These are phyloP conservation scores for Lutjanus argentimaculatus DNA, from an alignment of 2,797 vertebrate species.

Conservation along the genomic window DNA sequence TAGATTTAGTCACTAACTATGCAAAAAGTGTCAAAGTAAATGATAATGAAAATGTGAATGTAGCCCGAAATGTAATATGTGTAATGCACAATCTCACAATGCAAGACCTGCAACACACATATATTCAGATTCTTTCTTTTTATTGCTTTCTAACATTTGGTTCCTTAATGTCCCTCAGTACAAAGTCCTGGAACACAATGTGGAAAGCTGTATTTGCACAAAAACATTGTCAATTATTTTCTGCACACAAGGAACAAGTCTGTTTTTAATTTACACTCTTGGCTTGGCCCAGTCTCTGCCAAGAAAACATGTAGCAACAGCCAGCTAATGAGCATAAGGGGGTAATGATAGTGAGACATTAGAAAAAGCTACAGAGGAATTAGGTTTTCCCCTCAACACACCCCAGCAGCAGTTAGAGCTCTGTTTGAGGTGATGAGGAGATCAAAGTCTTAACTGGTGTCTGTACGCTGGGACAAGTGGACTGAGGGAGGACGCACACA, in stretches of 20 bases:
- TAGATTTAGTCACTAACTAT: no score
- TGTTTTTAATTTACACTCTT: conserved; percentile 4
- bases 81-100: conserved; percentile 1
- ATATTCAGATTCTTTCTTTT: background rate
- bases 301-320: background rate
- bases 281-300: background rate
- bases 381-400: background rate
- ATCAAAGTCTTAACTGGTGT: conserved; percentile 36
- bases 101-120: background rate
- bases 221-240: background rate
- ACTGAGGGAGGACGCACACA: background rate
- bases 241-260: background rate
- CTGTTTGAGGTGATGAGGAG: conserved; percentile 7
- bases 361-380: background rate
- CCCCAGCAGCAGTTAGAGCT: background rate
- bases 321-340: background rate
- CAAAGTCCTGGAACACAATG: background rate
- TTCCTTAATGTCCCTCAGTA: background rate
- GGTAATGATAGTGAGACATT: background rate
- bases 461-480: background rate
- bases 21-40: no score
- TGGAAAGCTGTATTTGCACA: background rate
- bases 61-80: no score
- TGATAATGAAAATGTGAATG: no score
- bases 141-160: background rate